These are phyloP conservation scores for Timandra comae DNA, from an alignment of 2,888 invertebrate species.

Conservation along the genomic window DNA sequence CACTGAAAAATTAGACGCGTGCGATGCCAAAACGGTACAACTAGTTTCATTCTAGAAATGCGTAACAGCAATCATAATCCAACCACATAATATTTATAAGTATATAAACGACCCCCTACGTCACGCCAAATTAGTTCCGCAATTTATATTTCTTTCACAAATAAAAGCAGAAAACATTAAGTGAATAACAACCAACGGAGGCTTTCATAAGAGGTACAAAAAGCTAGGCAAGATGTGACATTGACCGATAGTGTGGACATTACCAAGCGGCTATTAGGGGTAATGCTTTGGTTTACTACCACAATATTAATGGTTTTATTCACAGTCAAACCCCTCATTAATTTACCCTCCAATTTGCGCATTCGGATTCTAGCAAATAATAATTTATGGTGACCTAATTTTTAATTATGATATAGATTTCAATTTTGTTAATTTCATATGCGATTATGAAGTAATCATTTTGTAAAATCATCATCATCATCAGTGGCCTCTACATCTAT, in stretches of 20 bases:
- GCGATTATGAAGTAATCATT: too few relatives aligned
- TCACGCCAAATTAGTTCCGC: too few relatives aligned
- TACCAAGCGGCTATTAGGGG: slow-evolving; percentile 50
- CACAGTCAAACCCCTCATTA: slow-evolving; percentile 27
- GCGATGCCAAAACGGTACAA: too few relatives aligned
- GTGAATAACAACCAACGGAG: slow-evolving; percentile 30
- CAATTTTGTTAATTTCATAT: not conserved
- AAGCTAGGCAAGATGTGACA: slow-evolving; percentile 53
- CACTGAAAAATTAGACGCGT: too few relatives aligned
- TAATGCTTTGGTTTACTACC: slow-evolving; percentile 48
- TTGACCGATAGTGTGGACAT: slow-evolving; percentile 67
- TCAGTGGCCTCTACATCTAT: too few relatives aligned
- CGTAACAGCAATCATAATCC: too few relatives aligned
- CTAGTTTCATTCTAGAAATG: too few relatives aligned
- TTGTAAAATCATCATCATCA: too few relatives aligned
- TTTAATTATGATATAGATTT: too few relatives aligned
- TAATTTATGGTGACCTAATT: too few relatives aligned
- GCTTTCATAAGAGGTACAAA: slow-evolving; percentile 54
- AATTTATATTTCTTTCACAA: slow-evolving; percentile 6
- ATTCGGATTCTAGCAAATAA: slow-evolving; percentile 14
- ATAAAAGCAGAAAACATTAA: slow-evolving; percentile 33
- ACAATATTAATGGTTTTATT: slow-evolving; percentile 47
- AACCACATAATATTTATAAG: too few relatives aligned
- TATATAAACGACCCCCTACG: too few relatives aligned
- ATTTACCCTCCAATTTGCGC: slow-evolving; percentile 23